Conservation (phyloP, 2,797 vertebrate genomes). For the Triplophysa bombifrons region DNA sequence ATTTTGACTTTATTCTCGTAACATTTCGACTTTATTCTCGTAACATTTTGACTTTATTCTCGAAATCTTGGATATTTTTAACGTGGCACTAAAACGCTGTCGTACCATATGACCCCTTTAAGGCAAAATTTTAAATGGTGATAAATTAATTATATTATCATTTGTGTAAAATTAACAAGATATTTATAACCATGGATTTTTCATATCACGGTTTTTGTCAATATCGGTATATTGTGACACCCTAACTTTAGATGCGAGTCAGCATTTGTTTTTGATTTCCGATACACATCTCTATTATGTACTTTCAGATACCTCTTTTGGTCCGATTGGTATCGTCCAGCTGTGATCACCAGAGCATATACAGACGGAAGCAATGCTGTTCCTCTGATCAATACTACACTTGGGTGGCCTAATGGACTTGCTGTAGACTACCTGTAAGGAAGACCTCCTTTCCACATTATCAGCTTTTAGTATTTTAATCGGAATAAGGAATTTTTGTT, state of each 20-base stretch:
- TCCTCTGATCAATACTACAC: conserved; percentile 76
- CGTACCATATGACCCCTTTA: no score
- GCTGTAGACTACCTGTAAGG: conserved; percentile 73
- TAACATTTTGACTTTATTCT: no score
- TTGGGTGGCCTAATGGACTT: conserved; percentile 75
- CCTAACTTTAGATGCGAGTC: background rate
- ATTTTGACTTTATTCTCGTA: no score
- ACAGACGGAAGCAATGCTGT: conserved; percentile 74
- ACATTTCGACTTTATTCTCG: no score
- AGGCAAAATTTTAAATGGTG: no score
- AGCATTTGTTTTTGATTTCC: background rate
- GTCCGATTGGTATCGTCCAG: conserved; percentile 77
- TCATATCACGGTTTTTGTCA: no score
- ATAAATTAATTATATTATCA: no score
- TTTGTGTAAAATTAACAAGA: no score
- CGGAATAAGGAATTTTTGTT: background rate
- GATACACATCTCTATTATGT: background rate
- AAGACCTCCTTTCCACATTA: background rate
- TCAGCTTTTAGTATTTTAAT: background rate
- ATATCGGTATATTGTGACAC: no score
- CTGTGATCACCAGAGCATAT: conserved; percentile 72
- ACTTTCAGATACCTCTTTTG: conserved; percentile 74
- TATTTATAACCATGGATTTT: no score
- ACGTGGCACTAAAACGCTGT: no score
- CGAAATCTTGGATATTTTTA: no score